Conservation (phyloP, 1,140 invertebrate genomes). For the Diorhabda elongata region DNA sequence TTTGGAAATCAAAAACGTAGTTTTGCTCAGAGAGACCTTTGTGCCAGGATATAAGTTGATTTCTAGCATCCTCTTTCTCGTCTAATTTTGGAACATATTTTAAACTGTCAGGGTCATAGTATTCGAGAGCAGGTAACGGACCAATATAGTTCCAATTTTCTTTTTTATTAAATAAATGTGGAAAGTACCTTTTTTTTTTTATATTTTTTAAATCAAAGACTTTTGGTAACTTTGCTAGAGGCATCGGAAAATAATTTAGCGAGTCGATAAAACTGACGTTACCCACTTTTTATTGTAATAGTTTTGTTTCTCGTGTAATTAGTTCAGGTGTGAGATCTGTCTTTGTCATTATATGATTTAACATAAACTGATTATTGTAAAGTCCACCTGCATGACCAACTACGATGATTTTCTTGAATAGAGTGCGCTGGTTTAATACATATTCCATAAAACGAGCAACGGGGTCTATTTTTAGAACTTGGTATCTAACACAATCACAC, state of each 20-base stretch:
- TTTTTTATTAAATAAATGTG: slow-evolving; percentile 24
- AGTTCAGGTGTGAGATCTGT: slow-evolving; percentile 9
- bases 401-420: slow-evolving; percentile 8
- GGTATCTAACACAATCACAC: neutral
- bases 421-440: neutral
- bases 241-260: slow-evolving; percentile 18
- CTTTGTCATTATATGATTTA: slow-evolving; percentile 8
- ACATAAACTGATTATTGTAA: slow-evolving; percentile 7
- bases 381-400: slow-evolving; percentile 7
- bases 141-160: slow-evolving; percentile 22
- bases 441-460: neutral
- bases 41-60: neutral
- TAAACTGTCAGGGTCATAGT: slow-evolving; percentile 19
- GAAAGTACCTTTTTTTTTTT: slow-evolving; percentile 25
- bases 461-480: slow-evolving; percentile 3
- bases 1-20: slow-evolving; percentile 3
- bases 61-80: neutral
- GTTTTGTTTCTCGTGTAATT: slow-evolving; percentile 14
- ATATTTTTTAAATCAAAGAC: slow-evolving; percentile 10
- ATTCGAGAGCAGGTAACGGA: slow-evolving; percentile 11
- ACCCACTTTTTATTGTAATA: neutral
- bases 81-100: slow-evolving; percentile 6
- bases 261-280: slow-evolving; percentile 18
- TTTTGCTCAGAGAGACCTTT: neutral
- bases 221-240: slow-evolving; percentile 17